These are phyloP conservation scores for Cyaniris semiargus DNA, from an alignment of 2,888 invertebrate genomes.

Conservation along the genomic window DNA sequence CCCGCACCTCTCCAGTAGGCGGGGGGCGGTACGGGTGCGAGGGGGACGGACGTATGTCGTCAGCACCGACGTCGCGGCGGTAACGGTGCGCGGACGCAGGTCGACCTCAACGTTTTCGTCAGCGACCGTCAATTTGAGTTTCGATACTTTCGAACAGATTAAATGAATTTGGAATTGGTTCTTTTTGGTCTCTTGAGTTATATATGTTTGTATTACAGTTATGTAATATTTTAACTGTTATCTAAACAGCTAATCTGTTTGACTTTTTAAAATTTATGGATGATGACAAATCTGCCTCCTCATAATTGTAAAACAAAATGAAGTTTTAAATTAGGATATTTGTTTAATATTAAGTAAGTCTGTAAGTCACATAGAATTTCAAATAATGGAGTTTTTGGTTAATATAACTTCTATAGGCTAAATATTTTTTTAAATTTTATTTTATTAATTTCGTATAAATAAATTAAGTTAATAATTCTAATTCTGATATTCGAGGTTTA, in stretches of 20 bases:
- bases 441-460: too few relatives aligned
- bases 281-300: neutral
- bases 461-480: too few relatives aligned
- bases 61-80: conserved; percentile 45
- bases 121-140: conserved; percentile 63
- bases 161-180: conserved; percentile 33
- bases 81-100: conserved; percentile 66
- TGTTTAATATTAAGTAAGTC: neutral
- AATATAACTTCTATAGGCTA: neutral
- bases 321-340: neutral
- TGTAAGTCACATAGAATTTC: neutral
- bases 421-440: too few relatives aligned
- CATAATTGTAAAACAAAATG: neutral
- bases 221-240: conserved; percentile 14
- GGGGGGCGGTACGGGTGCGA: conserved; percentile 56
- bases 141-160: conserved; percentile 56
- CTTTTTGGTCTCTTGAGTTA: conserved; percentile 14
- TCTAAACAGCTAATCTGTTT: neutral
- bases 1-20: conserved; percentile 56
- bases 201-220: conserved; percentile 19
- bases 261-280: neutral
- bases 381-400: neutral
- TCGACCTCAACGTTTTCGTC: conserved; percentile 59
- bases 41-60: conserved; percentile 50
- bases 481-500: too few relatives aligned